Conservation (phyloP, 2,113 vertebrate species). For the Prolemur simus region DNA sequence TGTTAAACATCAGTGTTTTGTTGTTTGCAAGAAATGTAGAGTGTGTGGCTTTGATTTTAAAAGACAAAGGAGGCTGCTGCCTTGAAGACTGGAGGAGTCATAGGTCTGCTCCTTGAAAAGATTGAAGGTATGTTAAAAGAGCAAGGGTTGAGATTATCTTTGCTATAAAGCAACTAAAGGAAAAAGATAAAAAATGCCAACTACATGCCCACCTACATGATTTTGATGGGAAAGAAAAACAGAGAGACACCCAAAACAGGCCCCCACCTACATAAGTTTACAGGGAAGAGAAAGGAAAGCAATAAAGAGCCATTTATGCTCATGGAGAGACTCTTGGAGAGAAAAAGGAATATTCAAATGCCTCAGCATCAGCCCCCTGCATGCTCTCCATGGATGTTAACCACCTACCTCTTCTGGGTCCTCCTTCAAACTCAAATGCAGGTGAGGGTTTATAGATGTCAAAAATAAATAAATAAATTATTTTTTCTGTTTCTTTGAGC, state of each 20-base stretch:
- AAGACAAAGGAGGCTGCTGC: neutral
- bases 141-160: constrained; percentile 15
- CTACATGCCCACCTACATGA: neutral
- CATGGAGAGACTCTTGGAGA: neutral
- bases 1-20: neutral
- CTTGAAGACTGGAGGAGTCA: neutral
- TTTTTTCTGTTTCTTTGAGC: neutral
- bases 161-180: neutral
- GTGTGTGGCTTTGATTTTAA: neutral
- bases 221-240: constrained; percentile 6
- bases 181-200: neutral
- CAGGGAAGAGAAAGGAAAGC: neutral
- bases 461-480: neutral
- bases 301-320: neutral
- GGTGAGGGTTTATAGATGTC: neutral
- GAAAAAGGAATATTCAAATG: neutral
- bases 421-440: neutral
- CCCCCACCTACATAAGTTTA: constrained; percentile 22
- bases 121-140: neutral
- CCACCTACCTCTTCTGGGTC: neutral
- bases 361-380: neutral
- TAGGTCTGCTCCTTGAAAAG: neutral
- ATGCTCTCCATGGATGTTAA: neutral
- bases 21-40: neutral
- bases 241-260: neutral